Evolutionary conservation across 2,113 vertebrate genomes (phyloP).

Genomic region (Antechinus flavipes): DNA sequence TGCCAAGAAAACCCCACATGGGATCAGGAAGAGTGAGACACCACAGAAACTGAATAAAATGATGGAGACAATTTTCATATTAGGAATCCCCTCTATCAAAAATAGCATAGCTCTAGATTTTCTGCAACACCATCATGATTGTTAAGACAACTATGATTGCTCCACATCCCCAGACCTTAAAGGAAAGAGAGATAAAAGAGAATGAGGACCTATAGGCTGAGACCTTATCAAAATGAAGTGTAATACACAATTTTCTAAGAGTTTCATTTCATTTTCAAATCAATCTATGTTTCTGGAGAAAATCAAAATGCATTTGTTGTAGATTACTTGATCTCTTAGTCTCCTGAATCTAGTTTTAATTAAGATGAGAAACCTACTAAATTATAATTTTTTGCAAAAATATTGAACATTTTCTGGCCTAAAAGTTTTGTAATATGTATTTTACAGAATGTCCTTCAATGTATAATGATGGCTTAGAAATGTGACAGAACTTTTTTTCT

Average conservation of each 20-base stretch:
- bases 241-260: neutral
- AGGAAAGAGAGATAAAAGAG: neutral
- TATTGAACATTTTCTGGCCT: neutral
- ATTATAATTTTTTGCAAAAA: neutral
- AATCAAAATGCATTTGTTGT: neutral
- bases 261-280: conserved; percentile 20
- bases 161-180: neutral
- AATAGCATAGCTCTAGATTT: neutral
- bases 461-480: neutral
- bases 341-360: neutral
- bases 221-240: neutral
- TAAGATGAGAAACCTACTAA: neutral
- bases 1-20: too few species aligned
- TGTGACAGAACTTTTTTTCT: neutral
- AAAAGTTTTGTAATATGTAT: neutral
- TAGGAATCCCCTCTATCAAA: neutral
- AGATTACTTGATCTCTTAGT: neutral
- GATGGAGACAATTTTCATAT: neutral
- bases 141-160: neutral
- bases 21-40: neutral
- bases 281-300: neutral
- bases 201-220: neutral
- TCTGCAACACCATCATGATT: neutral
- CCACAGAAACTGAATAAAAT: neutral
- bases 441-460: neutral